Base-by-base conservation (phyloP, 2,797 vertebrate species). In the Enteromius paludinosus region DNA sequence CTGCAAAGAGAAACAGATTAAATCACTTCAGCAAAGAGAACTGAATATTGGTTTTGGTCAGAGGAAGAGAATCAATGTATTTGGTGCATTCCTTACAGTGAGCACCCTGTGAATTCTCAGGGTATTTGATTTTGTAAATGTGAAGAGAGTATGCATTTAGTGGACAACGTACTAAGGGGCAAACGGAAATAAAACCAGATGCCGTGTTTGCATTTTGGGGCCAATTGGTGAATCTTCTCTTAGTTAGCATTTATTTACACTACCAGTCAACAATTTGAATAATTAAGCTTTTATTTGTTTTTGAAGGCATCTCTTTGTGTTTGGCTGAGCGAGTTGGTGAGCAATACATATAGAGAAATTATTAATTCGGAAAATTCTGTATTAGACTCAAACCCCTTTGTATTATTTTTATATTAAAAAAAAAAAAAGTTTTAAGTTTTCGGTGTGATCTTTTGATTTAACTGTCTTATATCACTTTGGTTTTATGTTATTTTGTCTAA, bases 1-100 rank as follows among this genome's bases (percentile, higher is more conserved):
- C 96, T 97, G 91, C 0, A 17, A 11, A 9, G 18, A 62, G 18
- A 69, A 38, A 69, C 30, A 73, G 20, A 65, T 35, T 56, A 12
- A 76, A 25, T 12, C 1, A 14, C 33, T 38, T 25, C 59, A 61
- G 23, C 23, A 3, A 8, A 61, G 54, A n/a, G 25, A 62, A 62
- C 1, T 25, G 5, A 12, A 70, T 17, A 5, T 45, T 45, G 41
- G 3, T 25, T 17, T 12, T 35, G 11, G 35, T 35, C 14, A 11
- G n/a, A 14, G 23, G 35, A 3, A 15, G 2, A 68, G 35, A 68
- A 41, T 41, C 1, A 41, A 14, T 38, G 43, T 12, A 69, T 15
- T 54, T 1, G 5, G 5, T 23, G 38, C 5, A 7, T 43, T 68
- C 5, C 20, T 68, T 3, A 68, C 3, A 15, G 11, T 1, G 6